phyloP scores from a whole-genome alignment of 2,888 invertebrate species.

The Myathropa florea region DNA sequence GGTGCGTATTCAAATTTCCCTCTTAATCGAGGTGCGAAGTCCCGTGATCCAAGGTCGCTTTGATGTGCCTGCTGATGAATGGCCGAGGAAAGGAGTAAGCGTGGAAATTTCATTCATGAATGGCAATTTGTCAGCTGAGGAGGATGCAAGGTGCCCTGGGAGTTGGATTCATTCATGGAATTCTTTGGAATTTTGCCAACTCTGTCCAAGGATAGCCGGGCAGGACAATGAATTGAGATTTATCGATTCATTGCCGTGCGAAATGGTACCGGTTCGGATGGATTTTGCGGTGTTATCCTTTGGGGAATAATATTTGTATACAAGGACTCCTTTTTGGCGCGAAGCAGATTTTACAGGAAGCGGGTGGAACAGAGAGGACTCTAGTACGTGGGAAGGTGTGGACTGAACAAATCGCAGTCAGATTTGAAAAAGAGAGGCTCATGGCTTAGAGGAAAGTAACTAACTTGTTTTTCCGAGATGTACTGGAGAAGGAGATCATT shows the following conservation, averaged over 20 bases:
- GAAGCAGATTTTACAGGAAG: not conserved
- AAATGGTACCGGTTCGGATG: not conserved
- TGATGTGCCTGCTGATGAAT: constrained; percentile 5
- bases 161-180: constrained; percentile 36
- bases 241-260: not conserved
- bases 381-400: not conserved
- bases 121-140: constrained; percentile 40
- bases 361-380: not conserved
- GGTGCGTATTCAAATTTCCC: constrained; percentile 17
- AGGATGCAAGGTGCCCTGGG: constrained; percentile 38
- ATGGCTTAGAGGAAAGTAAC: too few relatives aligned
- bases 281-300: constrained; percentile 22
- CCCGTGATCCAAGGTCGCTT: not conserved
- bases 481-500: too few relatives aligned
- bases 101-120: constrained; percentile 55
- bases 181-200: constrained; percentile 52
- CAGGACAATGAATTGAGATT: not conserved
- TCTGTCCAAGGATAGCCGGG: not conserved
- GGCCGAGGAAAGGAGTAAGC: constrained; percentile 29
- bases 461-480: too few relatives aligned
- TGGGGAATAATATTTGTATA: constrained; percentile 31
- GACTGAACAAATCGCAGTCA: not conserved
- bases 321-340: constrained; percentile 12
- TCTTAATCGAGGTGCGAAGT: constrained; percentile 55
- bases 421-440: too few relatives aligned